phyloP scores from a whole-genome alignment of 1,140 invertebrate species.

The Procambarus virginalis region DNA sequence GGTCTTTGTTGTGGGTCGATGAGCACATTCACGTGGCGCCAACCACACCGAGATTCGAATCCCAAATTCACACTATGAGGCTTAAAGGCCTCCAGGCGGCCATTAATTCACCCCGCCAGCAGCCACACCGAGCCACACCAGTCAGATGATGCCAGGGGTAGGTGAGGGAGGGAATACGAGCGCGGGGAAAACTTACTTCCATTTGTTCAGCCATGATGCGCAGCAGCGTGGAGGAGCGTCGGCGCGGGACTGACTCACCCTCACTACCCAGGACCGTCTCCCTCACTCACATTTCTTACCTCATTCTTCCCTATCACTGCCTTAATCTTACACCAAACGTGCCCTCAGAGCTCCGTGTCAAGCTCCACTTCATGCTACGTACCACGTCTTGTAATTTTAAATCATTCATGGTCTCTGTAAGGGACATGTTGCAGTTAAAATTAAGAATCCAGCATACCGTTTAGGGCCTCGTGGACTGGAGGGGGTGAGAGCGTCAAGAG shows the following conservation, averaged over 20 bases:
- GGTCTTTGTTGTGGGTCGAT: slow-evolving; percentile 63
- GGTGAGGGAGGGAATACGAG: too few relatives aligned
- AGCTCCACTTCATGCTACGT: slow-evolving; percentile 12
- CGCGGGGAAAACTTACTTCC: slow-evolving; percentile 29
- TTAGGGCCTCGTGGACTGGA: slow-evolving; percentile 11
- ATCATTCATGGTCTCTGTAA: slow-evolving; percentile 46
- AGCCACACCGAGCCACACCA: too few relatives aligned
- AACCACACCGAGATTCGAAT: slow-evolving; percentile 29
- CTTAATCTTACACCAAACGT: background rate
- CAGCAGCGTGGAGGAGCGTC: background rate
- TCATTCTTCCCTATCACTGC: background rate
- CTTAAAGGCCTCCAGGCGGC: too few relatives aligned
- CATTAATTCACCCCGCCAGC: too few relatives aligned
- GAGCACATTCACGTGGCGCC: slow-evolving; percentile 53
- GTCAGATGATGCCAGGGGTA: too few relatives aligned
- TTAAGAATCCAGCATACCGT: slow-evolving; percentile 59
- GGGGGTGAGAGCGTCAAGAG: background rate
- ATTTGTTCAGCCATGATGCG: slow-evolving; percentile 63
- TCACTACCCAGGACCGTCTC: background rate
- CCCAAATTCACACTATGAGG: too few relatives aligned
- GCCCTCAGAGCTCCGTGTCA: background rate
- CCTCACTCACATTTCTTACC: background rate
- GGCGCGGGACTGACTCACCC: slow-evolving; percentile 16
- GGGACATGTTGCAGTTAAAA: slow-evolving; percentile 45
- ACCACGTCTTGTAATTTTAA: slow-evolving; percentile 45